Percentiles rank a stretch among this genome's conserved stretches.
phyloP scores from a whole-genome alignment of 2,797 vertebrate genomes.

The Heterohyrax brucei region DNA sequence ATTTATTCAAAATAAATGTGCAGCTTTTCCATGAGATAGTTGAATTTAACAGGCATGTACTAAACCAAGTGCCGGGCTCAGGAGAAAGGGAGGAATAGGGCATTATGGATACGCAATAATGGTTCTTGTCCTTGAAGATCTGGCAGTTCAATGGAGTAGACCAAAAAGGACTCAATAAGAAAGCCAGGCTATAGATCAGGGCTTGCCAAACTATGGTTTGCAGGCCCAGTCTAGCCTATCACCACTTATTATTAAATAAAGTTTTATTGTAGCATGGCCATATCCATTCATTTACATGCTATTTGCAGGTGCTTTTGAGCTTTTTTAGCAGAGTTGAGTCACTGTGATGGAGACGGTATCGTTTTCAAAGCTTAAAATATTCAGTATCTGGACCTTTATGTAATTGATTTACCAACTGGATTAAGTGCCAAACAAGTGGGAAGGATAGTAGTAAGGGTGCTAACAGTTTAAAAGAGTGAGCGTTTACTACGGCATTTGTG shows the following conservation, averaged over 20 bases:
- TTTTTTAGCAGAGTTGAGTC: not conserved
- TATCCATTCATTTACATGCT: not conserved
- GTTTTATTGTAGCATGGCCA: conserved; percentile 56
- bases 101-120: not conserved
- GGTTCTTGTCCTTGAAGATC: not conserved
- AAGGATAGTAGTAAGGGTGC: not conserved
- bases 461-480: conserved; percentile 3
- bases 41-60: not conserved
- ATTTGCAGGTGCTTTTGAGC: not conserved
- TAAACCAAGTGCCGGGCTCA: conserved; percentile 16
- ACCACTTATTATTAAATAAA: conserved; percentile 63
- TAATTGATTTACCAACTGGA: not conserved
- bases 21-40: not conserved
- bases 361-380: not conserved
- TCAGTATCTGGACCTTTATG: not conserved
- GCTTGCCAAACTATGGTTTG: not conserved
- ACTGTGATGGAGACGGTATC: not conserved
- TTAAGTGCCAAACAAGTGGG: conserved; percentile 5
- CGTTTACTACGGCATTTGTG: not conserved
- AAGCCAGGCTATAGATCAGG: not conserved
- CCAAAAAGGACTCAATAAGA: not conserved
- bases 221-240: not conserved
- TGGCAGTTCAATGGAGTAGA: not conserved
- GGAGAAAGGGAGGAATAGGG: not conserved
- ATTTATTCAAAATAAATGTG: not conserved